Base-by-base conservation (phyloP, 1,140 invertebrate species). In the Aporrectodea caliginosa region DNA sequence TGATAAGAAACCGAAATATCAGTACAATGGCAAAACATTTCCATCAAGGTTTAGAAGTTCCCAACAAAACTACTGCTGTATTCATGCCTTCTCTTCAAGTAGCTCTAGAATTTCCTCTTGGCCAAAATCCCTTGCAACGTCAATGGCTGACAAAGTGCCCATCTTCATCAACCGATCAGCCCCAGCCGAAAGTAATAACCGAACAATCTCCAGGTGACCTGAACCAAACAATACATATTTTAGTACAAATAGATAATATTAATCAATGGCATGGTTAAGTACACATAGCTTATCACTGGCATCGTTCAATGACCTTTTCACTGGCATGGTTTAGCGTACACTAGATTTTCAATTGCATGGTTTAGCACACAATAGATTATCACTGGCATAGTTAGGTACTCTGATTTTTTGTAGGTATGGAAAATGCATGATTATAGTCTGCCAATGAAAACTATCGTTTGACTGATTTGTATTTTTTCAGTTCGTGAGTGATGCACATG, bases 201-300 rank as follows among this genome's bases (percentile, higher is more conserved):
- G 83, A 2, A 88, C 87, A 73, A 89, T 82, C 68, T 85, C 83
- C 35, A 79, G 79, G 78, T 87, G 85, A 68, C 88, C 88, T 87
- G 43, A 22, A 22, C n/a, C n/a, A 58, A 58, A 58, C 6, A 58
- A 58, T 58, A 58, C 43, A 58, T 12, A 12, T 12, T 58, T 22
- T 22, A 6, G 6, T 12, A 58, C 43, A 58, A 6, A 58, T 58
- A 58, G 6, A 58, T 58, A 58, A 58, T 22, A 6, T 12, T 58
- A 58, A 58, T 22, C 6, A 58, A 58, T 12, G 22, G 43, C 43
- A 58, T 22, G 6, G 22, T 58, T 22, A 58, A 6, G 22, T 58
- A 12, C 6, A 6, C 22, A 58, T 58, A 12, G 43, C 43, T 58
- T 22, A 22, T 58, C 22, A 58, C 22, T 58, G 22, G 6, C 6